Conservation (phyloP, 2,888 invertebrate genomes). For the Amorpha juglandis region DNA sequence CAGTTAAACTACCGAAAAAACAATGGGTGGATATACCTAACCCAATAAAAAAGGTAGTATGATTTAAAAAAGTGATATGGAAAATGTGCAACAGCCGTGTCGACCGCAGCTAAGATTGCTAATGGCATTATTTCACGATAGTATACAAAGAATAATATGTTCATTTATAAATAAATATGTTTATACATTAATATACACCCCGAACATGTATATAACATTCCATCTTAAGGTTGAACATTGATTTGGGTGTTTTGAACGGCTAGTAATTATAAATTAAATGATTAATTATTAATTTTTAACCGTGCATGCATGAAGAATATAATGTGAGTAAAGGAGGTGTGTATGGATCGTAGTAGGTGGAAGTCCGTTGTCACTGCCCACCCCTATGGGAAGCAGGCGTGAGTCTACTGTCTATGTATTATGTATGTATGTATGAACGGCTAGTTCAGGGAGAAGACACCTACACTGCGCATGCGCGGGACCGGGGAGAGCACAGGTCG, state of each 20-base stretch:
- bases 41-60: not conserved
- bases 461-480: not conserved
- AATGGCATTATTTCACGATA: not conserved
- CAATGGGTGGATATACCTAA: not conserved
- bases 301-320: no score
- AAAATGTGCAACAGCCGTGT: conserved; percentile 3
- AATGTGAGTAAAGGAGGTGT: no score
- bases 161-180: not conserved
- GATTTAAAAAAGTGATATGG: not conserved
- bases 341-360: no score
- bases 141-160: not conserved
- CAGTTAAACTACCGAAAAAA: not conserved
- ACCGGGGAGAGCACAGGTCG: not conserved
- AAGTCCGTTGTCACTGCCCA: no score
- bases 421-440: no score
- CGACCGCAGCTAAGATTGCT: not conserved
- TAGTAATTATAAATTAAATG: no score
- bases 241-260: not conserved
- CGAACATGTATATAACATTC: not conserved
- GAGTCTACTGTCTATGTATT: no score
- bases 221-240: not conserved
- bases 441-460: no score
- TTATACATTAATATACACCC: no score
- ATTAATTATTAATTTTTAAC: no score
- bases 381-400: no score